Evolutionary conservation across 2,888 invertebrate species (phyloP).

Genomic region (Pecten maximus): DNA sequence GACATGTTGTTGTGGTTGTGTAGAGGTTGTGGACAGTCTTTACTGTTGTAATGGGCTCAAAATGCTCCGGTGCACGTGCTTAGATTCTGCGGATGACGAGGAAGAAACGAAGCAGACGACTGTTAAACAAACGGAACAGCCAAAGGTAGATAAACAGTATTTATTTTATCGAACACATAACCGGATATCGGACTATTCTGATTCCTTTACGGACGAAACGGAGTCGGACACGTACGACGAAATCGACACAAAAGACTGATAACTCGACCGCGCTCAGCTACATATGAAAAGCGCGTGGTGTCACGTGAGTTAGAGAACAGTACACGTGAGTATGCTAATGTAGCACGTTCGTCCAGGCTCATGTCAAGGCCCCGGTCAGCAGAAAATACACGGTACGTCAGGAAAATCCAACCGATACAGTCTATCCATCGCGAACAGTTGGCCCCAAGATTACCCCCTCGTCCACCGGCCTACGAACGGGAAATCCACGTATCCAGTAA

Average conservation of each 20-base stretch:
- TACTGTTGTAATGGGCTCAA: background rate
- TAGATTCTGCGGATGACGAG: background rate
- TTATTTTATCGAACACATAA: slow-evolving; percentile 9
- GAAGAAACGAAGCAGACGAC: background rate
- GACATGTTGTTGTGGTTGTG: slow-evolving; percentile 8
- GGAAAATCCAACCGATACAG: slow-evolving; percentile 4
- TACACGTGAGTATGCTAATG: slow-evolving; percentile 15
- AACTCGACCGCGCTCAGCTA: background rate
- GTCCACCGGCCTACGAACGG: background rate
- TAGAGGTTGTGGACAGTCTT: background rate
- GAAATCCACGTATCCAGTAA: background rate
- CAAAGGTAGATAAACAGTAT: background rate
- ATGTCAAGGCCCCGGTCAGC: background rate
- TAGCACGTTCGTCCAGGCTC: background rate
- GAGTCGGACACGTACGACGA: slow-evolving; percentile 3
- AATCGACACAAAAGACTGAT: background rate
- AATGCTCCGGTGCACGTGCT: slow-evolving; percentile 3
- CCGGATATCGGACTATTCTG: background rate
- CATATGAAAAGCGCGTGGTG: slow-evolving; percentile 16
- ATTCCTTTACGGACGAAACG: background rate
- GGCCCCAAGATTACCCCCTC: background rate
- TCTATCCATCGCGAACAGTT: background rate
- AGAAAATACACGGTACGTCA: background rate
- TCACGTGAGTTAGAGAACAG: background rate
- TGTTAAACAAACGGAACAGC: slow-evolving; percentile 19